A percentile compares a stretch with the other conserved stretches of the same genome.
Evolutionary conservation across 2,888 invertebrate genomes (phyloP).

Genomic region (Melinopterus prodromus): DNA sequence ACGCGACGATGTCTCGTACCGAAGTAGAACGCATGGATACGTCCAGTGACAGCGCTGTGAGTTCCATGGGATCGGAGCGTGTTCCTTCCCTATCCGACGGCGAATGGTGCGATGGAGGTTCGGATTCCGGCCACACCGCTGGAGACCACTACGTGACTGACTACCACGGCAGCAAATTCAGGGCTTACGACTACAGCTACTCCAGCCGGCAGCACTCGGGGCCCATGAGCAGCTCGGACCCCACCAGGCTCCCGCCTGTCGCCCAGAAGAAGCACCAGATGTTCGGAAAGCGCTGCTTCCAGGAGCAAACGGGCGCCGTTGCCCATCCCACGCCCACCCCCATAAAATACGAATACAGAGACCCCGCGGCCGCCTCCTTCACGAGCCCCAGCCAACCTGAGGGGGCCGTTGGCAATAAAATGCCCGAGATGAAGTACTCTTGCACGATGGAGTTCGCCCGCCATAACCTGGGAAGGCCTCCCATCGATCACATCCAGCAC

Average conservation of each 20-base stretch:
- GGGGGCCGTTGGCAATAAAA: slow-evolving; percentile 62
- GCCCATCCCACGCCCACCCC: slow-evolving; percentile 55
- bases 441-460: slow-evolving; percentile 73
- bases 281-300: slow-evolving; percentile 88
- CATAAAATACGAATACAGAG: slow-evolving; percentile 69
- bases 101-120: slow-evolving; percentile 89
- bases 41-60: slow-evolving; percentile 90
- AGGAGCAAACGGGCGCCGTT: slow-evolving; percentile 51
- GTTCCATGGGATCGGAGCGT: slow-evolving; percentile 91
- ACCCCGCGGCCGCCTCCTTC: slow-evolving; percentile 54
- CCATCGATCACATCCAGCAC: slow-evolving; percentile 76
- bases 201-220: slow-evolving; percentile 63
- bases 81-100: slow-evolving; percentile 89
- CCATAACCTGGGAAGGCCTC: slow-evolving; percentile 58
- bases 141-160: slow-evolving; percentile 76
- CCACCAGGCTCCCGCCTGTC: slow-evolving; percentile 69
- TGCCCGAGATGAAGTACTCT: slow-evolving; percentile 73
- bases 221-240: slow-evolving; percentile 58
- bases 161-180: slow-evolving; percentile 75
- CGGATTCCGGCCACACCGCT: slow-evolving; percentile 77
- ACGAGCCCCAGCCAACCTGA: slow-evolving; percentile 56
- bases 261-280: slow-evolving; percentile 93
- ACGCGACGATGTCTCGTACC: slow-evolving; percentile 53
- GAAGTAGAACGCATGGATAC: slow-evolving; percentile 80
- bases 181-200: slow-evolving; percentile 78